A percentile compares a stretch with the other conserved stretches of the same genome.
Conservation (phyloP, 2,113 vertebrate genomes). For the Epinephelus cyanopodus region DNA sequence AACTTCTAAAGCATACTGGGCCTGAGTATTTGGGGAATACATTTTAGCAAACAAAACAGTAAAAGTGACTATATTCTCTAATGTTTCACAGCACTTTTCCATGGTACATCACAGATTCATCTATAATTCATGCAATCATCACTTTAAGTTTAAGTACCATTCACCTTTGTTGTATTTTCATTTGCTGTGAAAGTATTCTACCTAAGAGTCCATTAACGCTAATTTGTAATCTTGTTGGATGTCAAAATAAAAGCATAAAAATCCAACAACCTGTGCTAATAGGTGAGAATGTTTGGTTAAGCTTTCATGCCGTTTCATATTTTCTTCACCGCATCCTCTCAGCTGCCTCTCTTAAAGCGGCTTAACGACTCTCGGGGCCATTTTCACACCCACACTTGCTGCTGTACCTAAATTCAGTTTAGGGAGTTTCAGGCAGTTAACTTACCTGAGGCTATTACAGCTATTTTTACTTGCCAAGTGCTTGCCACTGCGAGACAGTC, state of each 20-base stretch:
- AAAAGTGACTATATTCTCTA: background rate
- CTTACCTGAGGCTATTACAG: slow-evolving; percentile 74
- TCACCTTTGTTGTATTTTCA: slow-evolving; percentile 40
- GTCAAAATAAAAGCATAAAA: slow-evolving; percentile 32
- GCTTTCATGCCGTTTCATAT: slow-evolving; percentile 43
- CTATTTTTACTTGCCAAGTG: slow-evolving; percentile 76
- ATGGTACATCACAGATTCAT: slow-evolving; percentile 33
- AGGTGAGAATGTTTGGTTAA: slow-evolving; percentile 49
- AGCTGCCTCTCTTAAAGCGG: slow-evolving; percentile 57
- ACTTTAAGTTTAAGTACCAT: slow-evolving; percentile 23
- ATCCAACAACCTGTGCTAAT: slow-evolving; percentile 19
- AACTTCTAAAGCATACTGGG: slow-evolving; percentile 28
- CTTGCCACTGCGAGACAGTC: slow-evolving; percentile 69
- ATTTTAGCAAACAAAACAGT: background rate
- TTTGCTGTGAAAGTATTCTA: slow-evolving; percentile 36
- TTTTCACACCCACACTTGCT: slow-evolving; percentile 73
- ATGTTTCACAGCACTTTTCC: slow-evolving; percentile 27
- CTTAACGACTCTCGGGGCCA: slow-evolving; percentile 72
- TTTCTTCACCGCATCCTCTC: slow-evolving; percentile 53
- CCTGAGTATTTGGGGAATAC: slow-evolving; percentile 36
- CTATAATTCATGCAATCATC: slow-evolving; percentile 51
- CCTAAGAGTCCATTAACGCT: slow-evolving; percentile 41
- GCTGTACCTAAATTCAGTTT: slow-evolving; percentile 75
- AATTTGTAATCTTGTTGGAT: slow-evolving; percentile 35
- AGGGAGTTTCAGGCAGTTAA: slow-evolving; percentile 75